Percentiles rank a stretch among this genome's conserved stretches.
phyloP scores from a whole-genome alignment of 1,140 invertebrate species.

The Lysiphlebus fabarum region DNA sequence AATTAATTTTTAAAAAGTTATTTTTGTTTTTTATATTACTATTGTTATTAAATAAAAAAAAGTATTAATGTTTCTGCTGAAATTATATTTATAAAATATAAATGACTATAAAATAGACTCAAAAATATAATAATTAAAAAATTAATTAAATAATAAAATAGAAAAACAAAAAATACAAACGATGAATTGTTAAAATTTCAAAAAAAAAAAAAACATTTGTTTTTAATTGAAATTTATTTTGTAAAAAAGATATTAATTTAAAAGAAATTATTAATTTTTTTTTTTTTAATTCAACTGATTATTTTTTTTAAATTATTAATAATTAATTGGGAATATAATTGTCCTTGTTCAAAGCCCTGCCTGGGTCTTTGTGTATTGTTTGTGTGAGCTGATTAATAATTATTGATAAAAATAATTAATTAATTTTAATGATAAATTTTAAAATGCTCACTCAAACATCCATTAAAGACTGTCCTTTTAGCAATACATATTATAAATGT shows the following conservation, averaged over 20 bases:
- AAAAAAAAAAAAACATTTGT: not conserved
- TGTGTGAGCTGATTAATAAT: not conserved
- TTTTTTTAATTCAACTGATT: not conserved
- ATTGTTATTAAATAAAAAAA: too few relatives aligned
- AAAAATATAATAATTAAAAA: too few relatives aligned
- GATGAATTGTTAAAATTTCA: not conserved
- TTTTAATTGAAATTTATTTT: slow-evolving; percentile 19
- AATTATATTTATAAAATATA: too few relatives aligned
- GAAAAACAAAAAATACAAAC: slow-evolving; percentile 13
- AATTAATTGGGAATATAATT: slow-evolving; percentile 3
- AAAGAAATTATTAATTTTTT: not conserved
- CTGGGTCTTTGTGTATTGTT: slow-evolving; percentile 8
- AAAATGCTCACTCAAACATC: slow-evolving; percentile 4
- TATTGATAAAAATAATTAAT: slow-evolving; percentile 10
- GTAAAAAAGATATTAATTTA: slow-evolving; percentile 1
- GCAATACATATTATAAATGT: slow-evolving; percentile 34
- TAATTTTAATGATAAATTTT: not conserved
- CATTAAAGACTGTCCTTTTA: slow-evolving; percentile 24
- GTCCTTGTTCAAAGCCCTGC: not conserved
- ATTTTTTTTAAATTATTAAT: not conserved
- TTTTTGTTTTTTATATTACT: too few relatives aligned
- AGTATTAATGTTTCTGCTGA: too few relatives aligned
- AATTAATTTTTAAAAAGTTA: too few relatives aligned
- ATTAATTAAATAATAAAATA: not conserved
- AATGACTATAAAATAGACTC: too few relatives aligned